Evolutionary conservation across 2,888 invertebrate species (phyloP).

Genomic region (Stenodema calcarata): DNA sequence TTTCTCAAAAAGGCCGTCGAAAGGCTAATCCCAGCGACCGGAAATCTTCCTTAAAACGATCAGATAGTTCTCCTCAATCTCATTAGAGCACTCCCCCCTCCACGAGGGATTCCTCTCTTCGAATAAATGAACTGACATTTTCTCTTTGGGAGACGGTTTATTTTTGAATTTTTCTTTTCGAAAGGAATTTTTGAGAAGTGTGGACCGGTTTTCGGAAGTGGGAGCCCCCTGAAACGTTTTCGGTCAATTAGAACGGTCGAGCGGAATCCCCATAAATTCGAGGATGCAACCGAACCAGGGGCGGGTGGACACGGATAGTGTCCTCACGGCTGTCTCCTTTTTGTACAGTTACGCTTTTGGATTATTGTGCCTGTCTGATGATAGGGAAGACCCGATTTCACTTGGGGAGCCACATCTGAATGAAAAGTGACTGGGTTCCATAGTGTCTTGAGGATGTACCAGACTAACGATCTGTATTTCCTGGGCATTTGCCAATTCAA

Average conservation of each 20-base stretch:
- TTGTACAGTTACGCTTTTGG: neutral
- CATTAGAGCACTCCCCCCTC: neutral
- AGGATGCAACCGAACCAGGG: neutral
- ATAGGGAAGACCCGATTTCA: neutral
- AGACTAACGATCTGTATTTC: too few relatives aligned
- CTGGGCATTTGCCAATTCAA: too few relatives aligned
- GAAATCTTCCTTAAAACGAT: neutral
- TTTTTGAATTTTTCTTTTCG: slow-evolving; percentile 1
- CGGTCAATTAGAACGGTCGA: slow-evolving; percentile 13
- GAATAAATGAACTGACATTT: slow-evolving; percentile 21
- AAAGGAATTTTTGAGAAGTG: neutral
- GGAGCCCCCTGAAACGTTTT: neutral
- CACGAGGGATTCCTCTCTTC: neutral
- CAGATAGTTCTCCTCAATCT: neutral
- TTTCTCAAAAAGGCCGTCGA: neutral
- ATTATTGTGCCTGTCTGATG: neutral
- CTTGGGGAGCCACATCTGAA: neutral
- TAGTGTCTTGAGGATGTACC: too few relatives aligned
- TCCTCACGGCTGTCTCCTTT: neutral
- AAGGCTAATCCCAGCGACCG: neutral
- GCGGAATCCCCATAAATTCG: neutral
- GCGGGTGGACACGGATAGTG: neutral
- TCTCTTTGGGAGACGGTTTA: slow-evolving; percentile 4
- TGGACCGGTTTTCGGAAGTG: slow-evolving; percentile 17
- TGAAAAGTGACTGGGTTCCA: too few relatives aligned